Conservation (phyloP, 2,113 vertebrate species). For the Equus quagga region DNA sequence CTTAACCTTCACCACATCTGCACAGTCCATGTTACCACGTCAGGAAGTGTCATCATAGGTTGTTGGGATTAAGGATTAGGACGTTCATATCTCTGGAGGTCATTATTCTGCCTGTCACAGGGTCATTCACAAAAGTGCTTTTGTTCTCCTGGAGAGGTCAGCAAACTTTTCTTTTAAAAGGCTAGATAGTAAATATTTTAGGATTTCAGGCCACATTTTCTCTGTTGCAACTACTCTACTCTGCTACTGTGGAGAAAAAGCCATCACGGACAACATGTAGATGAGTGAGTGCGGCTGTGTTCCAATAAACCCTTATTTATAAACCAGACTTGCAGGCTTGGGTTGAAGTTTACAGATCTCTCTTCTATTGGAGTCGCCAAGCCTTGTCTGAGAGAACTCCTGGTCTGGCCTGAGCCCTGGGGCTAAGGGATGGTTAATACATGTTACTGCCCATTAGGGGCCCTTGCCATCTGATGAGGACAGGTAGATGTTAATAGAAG, state of each 20-base stretch:
- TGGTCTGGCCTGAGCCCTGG: not conserved
- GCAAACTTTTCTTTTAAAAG: not conserved
- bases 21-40: not conserved
- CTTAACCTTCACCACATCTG: not conserved
- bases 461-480: not conserved
- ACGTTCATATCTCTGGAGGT: not conserved
- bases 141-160: not conserved
- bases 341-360: not conserved
- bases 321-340: not conserved
- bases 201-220: not conserved
- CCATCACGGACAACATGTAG: not conserved
- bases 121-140: not conserved
- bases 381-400: not conserved
- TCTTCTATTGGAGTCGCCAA: not conserved
- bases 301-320: slow-evolving; percentile 4
- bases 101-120: not conserved
- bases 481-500: not conserved
- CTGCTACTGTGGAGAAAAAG: not conserved
- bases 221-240: not conserved
- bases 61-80: not conserved
- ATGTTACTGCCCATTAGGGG: not conserved
- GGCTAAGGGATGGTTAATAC: not conserved
- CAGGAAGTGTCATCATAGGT: not conserved
- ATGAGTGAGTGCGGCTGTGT: not conserved
- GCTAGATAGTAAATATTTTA: not conserved